phyloP scores from a whole-genome alignment of 2,888 invertebrate species.

The Baccha elongata region DNA sequence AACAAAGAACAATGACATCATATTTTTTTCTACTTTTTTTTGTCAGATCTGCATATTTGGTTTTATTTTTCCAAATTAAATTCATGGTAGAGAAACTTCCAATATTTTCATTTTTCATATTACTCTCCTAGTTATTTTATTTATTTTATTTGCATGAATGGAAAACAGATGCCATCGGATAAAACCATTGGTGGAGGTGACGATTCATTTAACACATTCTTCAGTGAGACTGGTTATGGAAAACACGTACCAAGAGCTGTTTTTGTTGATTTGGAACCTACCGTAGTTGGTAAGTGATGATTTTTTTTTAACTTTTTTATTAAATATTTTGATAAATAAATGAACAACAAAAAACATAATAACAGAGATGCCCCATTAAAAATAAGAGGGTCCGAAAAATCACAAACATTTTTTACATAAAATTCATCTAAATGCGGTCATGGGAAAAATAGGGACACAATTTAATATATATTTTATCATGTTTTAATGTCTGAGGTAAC shows the following conservation, averaged over 20 bases:
- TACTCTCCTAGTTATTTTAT: background rate
- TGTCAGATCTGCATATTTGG: background rate
- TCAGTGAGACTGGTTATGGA: conserved; percentile 88
- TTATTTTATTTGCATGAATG: conserved; percentile 35
- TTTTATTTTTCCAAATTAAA: background rate
- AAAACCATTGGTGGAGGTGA: conserved; percentile 89
- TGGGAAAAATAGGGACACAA: too few relatives aligned
- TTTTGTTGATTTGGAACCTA: conserved; percentile 96
- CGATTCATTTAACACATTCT: conserved; percentile 91
- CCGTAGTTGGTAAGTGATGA: conserved; percentile 89
- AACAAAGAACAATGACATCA: conserved; percentile 50
- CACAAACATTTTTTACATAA: too few relatives aligned
- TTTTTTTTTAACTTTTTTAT: conserved; percentile 3
- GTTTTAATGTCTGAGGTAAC: too few relatives aligned
- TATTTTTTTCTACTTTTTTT: background rate
- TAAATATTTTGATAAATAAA: background rate
- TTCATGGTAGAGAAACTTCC: conserved; percentile 37
- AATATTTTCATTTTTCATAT: conserved; percentile 38
- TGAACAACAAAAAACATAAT: too few relatives aligned
- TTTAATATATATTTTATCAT: too few relatives aligned
- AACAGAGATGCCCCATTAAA: too few relatives aligned
- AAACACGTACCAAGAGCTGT: conserved; percentile 95
- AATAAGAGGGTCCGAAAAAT: too few relatives aligned
- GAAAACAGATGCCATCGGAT: conserved; percentile 89
- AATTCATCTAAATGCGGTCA: too few relatives aligned